Conservation (phyloP, 2,113 vertebrate species). For the Axis porcinus region DNA sequence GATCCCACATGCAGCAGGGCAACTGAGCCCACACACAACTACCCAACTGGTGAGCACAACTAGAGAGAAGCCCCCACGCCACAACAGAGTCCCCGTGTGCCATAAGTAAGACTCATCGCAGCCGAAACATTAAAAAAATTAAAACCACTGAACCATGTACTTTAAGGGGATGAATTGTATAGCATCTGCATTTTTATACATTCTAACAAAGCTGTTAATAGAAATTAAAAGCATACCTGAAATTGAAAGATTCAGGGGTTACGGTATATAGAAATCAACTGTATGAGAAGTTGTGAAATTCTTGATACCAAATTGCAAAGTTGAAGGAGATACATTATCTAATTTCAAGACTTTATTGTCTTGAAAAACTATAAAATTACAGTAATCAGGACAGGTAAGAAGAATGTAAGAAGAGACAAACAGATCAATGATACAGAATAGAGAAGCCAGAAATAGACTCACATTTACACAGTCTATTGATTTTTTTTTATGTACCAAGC, state of each 20-base stretch:
- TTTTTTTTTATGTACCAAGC: background rate
- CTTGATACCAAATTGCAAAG: background rate
- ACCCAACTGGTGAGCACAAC: background rate
- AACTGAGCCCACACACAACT: background rate
- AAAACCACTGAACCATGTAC: background rate
- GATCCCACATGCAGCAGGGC: background rate
- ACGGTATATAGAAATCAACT: background rate
- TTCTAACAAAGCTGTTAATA: background rate
- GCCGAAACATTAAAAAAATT: background rate
- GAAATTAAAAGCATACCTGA: background rate
- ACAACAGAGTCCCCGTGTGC: background rate
- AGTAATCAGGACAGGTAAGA: background rate
- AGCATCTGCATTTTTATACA: background rate
- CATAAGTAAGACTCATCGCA: background rate
- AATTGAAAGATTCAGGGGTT: background rate
- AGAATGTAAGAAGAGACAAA: background rate
- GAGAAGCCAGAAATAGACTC: background rate
- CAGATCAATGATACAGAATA: background rate
- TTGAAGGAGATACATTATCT: background rate
- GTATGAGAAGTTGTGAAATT: background rate
- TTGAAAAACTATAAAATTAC: background rate
- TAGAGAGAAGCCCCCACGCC: background rate
- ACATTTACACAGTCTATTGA: background rate
- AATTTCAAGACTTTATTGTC: background rate
- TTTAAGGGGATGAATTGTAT: background rate